Evolutionary conservation across 2,888 invertebrate genomes (phyloP), one percentile per base, ranked within the genome.

Genomic region (Melieria crassipennis): DNA sequence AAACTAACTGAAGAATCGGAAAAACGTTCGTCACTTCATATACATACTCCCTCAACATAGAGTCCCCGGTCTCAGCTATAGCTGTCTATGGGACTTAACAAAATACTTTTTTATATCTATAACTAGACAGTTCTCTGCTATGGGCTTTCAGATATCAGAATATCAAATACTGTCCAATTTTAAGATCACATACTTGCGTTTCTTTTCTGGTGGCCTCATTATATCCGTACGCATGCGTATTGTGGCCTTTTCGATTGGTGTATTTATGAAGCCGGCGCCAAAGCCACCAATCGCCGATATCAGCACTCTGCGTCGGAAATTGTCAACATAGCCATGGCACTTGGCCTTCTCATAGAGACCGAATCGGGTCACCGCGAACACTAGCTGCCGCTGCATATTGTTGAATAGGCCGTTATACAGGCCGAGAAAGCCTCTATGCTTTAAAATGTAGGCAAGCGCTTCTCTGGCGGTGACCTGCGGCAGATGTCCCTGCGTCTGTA

Each of bases 161-260:
- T 30, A 30, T 30, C 30, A 7, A 48, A 9, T 4, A 45, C 42
- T 1, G 16, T 11, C 6, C 5, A 16, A 10, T 45, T 16, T 55
- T 64, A 13, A 75, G 30, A 1, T 30, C 57, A 11, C 56, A 13
- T 69, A 69, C 72, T 61, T 65, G 46, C 72, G 30, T 2, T 70
- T 70, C 66, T 43, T 50, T 45, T 65, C 43, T 42, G 63, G 63
- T 9, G 69, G 30, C 46, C 66, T 60, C 48, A 61, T 55, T 0
- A 71, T 58, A 69, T 73, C 69, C 47, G 52, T 66, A 13, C 69
- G 69, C 62, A 72, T 72, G 9, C 65, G 72, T n/a, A 72, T 57
- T 13, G 58, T 63, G 1, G 69, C 58, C 48, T 63, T 69, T 45
- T 73, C 71, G 50, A 71, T 16, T 10, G 72, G 70, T 5, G 68